Evolutionary conservation across 2,888 invertebrate species (phyloP).

Genomic region (Abrostola triplasia): DNA sequence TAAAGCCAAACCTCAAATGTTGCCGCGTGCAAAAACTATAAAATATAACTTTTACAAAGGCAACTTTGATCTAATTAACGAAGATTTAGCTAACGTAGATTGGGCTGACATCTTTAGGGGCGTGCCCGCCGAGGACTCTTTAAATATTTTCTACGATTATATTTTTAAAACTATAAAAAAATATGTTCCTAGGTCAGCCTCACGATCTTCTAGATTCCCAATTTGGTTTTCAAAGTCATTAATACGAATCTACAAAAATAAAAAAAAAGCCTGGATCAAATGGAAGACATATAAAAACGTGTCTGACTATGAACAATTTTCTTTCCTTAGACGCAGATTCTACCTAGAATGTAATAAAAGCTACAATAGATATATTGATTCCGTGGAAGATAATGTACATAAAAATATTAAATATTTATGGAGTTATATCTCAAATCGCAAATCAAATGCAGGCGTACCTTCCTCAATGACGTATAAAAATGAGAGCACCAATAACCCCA

Average conservation of each 20-base stretch:
- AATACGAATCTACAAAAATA: conserved; percentile 13
- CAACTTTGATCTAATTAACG: conserved; percentile 2
- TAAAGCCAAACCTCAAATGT: no score
- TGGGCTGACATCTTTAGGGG: conserved; percentile 1
- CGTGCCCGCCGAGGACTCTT: background rate
- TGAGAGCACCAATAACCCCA: conserved; percentile 1
- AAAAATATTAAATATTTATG: conserved; percentile 11
- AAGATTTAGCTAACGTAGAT: background rate
- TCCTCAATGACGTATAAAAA: conserved; percentile 3
- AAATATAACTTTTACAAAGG: conserved; percentile 8
- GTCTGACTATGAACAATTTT: background rate
- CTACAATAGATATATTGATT: background rate
- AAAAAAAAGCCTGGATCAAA: conserved; percentile 10
- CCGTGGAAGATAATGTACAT: conserved; percentile 4
- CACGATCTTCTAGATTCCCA: conserved; percentile 7
- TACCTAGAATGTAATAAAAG: background rate
- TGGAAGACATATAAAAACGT: conserved; percentile 8
- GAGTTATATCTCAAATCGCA: conserved; percentile 2
- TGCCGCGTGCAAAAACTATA: conserved; percentile 1
- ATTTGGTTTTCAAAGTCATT: conserved; percentile 3
- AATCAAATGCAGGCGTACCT: conserved; percentile 3
- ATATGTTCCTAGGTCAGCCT: background rate
- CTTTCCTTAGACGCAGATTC: background rate
- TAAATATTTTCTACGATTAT: conserved; percentile 2
- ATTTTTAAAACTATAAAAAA: conserved; percentile 5